Conservation (phyloP, 2,113 vertebrate genomes). For the Anhinga anhinga region DNA sequence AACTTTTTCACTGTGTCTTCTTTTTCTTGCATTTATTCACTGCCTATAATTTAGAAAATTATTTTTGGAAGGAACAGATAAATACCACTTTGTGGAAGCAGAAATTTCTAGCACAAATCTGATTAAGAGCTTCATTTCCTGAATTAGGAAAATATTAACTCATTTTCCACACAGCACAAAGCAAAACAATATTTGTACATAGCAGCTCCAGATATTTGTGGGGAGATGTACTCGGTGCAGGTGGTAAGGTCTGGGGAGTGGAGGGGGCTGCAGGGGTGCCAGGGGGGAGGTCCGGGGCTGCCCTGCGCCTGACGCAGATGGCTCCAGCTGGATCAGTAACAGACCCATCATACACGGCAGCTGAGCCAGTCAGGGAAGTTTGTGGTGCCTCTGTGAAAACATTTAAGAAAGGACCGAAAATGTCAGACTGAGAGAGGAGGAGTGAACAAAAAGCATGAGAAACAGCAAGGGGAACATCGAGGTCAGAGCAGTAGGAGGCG, state of each 20-base stretch:
- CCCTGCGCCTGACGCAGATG: background rate
- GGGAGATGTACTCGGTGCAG: background rate
- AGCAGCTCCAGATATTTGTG: rapidly evolving
- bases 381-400: background rate
- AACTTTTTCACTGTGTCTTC: background rate
- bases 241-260: background rate
- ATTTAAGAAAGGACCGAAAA: background rate
- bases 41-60: background rate
- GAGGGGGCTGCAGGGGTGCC: background rate
- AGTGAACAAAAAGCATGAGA: background rate
- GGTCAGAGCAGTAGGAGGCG: background rate
- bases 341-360: background rate
- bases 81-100: background rate
- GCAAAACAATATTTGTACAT: background rate
- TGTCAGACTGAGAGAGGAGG: too few relatives aligned
- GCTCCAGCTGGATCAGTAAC: background rate
- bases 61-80: background rate
- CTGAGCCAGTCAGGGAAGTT: background rate
- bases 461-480: background rate
- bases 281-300: background rate
- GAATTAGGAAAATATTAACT: background rate
- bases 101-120: background rate
- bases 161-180: background rate
- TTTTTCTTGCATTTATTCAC: background rate
- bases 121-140: background rate